phyloP scores from a whole-genome alignment of 1,140 invertebrate genomes.

The Aporrectodea caliginosa region DNA sequence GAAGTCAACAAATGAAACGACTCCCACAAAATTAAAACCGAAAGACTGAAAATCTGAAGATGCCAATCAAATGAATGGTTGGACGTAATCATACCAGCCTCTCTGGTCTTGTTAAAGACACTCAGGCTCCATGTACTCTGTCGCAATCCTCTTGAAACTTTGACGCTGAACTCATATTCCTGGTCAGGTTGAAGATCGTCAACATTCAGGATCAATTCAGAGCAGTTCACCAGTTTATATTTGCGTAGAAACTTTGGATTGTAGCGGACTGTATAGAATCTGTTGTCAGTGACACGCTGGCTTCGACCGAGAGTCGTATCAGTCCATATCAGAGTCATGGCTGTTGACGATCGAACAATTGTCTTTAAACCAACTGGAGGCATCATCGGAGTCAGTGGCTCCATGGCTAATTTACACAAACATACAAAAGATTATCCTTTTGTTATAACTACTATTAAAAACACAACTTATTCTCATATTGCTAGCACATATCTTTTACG shows the following conservation, averaged over 20 bases:
- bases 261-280: conserved; percentile 79
- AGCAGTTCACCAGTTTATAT: conserved; percentile 76
- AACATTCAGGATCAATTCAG: conserved; percentile 86
- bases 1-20: too few species aligned
- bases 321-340: conserved; percentile 91
- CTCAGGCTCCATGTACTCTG: conserved; percentile 92
- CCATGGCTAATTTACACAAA: conserved; percentile 53
- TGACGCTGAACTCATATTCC: conserved; percentile 92
- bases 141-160: conserved; percentile 77
- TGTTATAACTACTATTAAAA: too few species aligned
- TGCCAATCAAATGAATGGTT: too few species aligned
- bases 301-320: conserved; percentile 67
- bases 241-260: conserved; percentile 61
- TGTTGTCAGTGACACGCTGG: conserved; percentile 68
- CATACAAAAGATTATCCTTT: too few species aligned
- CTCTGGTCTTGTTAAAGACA: conserved; percentile 80
- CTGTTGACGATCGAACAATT: conserved; percentile 75
- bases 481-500: too few species aligned
- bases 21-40: too few species aligned
- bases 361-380: conserved; percentile 90
- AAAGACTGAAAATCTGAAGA: too few species aligned
- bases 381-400: conserved; percentile 60
- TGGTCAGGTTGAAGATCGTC: conserved; percentile 88
- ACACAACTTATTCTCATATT: too few species aligned
- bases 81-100: conserved; percentile 60